These are phyloP conservation scores for Bryconaethiops microstoma DNA, from an alignment of 2,797 vertebrate species.

Conservation along the genomic window DNA sequence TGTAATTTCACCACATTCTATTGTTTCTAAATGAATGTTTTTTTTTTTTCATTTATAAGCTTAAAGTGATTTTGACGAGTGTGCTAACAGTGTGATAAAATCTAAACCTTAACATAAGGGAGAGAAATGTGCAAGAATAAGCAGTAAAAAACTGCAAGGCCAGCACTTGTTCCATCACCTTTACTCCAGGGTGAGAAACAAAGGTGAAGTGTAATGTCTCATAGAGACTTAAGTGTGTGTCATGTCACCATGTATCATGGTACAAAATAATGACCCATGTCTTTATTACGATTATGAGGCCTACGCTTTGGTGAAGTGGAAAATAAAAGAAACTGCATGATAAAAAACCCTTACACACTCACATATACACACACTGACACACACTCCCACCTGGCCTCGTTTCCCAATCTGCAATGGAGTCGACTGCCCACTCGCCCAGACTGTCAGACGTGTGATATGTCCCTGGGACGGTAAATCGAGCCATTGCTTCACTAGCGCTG, in stretches of 20 bases:
- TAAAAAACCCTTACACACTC: neutral
- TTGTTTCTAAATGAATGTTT: too few species aligned
- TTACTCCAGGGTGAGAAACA: slow-evolving; percentile 8
- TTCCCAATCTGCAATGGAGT: slow-evolving; percentile 31
- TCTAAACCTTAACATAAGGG: slow-evolving; percentile 24
- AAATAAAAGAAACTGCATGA: slow-evolving; percentile 38
- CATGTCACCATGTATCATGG: slow-evolving; percentile 38
- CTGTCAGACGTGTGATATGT: slow-evolving; percentile 41
- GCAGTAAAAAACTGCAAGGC: slow-evolving; percentile 35
- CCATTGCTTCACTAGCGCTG: slow-evolving; percentile 48
- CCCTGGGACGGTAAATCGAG: slow-evolving; percentile 48
- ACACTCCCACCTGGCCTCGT: neutral
- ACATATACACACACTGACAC: neutral
- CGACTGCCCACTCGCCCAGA: slow-evolving; percentile 9
- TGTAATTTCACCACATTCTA: too few species aligned
- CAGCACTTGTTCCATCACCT: slow-evolving; percentile 38
- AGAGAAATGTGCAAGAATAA: slow-evolving; percentile 29
- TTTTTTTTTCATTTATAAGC: neutral
- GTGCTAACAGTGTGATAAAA: slow-evolving; percentile 39
- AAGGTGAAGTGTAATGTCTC: slow-evolving; percentile 27
- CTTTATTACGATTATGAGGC: slow-evolving; percentile 46
- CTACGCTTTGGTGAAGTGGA: slow-evolving; percentile 43
- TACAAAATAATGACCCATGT: slow-evolving; percentile 47
- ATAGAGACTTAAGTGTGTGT: slow-evolving; percentile 27
- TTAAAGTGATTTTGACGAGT: slow-evolving; percentile 18